These are phyloP conservation scores for Rhombomys opimus DNA, from an alignment of 2,113 vertebrate species.

Conservation along the genomic window DNA sequence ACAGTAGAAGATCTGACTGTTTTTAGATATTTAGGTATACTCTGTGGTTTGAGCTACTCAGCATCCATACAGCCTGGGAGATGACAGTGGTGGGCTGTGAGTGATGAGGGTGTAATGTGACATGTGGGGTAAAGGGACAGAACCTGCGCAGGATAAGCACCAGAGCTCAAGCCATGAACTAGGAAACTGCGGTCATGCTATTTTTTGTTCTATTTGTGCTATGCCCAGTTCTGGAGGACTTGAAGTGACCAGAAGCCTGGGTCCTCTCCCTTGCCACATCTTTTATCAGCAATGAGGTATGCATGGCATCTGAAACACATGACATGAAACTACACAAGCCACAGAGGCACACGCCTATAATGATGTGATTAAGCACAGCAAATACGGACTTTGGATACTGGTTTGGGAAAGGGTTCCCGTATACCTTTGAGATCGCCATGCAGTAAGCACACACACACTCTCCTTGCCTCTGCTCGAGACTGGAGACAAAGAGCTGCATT, in stretches of 20 bases:
- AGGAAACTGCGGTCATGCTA: neutral
- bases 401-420: neutral
- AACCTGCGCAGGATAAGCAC: too few relatives aligned
- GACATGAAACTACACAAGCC: neutral
- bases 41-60: neutral
- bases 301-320: neutral
- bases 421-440: neutral
- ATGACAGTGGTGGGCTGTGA: rapidly evolving
- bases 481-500: neutral
- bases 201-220: rapidly evolving
- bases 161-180: neutral
- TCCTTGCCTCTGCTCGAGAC: neutral
- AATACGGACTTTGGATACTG: neutral
- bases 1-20: neutral
- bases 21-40: neutral
- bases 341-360: neutral
- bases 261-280: neutral
- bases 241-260: too few relatives aligned
- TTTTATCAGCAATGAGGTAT: neutral
- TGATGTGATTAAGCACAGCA: neutral
- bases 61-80: neutral
- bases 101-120: neutral
- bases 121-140: rapidly evolving
- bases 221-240: neutral
- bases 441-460: neutral